Evolutionary conservation across 2,113 vertebrate genomes (phyloP).

Genomic region (Onychostoma macrolepis): DNA sequence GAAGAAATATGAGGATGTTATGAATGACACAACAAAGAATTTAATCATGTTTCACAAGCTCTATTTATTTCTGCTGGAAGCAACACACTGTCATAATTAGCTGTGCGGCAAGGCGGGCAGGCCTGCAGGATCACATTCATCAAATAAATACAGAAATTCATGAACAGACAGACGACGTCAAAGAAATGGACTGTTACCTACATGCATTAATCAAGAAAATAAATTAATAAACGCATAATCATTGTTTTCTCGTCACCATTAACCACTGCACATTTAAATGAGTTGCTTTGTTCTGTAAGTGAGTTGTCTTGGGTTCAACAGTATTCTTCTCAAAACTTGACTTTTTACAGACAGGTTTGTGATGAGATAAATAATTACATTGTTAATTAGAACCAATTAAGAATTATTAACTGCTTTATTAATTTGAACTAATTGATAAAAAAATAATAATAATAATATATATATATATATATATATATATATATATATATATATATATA

Average conservation of each 20-base stretch:
- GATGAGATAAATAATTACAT: no score
- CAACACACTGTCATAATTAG: conserved; percentile 52
- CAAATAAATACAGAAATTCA: conserved; percentile 52
- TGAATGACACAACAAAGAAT: conserved; percentile 34
- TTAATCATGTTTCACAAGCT: conserved; percentile 43
- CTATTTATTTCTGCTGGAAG: conserved; percentile 40
- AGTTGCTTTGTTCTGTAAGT: not conserved
- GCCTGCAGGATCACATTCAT: conserved; percentile 52
- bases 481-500: no score
- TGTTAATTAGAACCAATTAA: no score
- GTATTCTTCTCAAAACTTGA: not conserved
- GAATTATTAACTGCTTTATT: not conserved
- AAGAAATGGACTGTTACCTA: not conserved
- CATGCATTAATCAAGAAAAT: conserved; percentile 23
- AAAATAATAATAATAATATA: no score
- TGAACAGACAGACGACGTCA: not conserved
- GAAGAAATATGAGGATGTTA: not conserved
- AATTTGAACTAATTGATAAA: no score
- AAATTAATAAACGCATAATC: not conserved
- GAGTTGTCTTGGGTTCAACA: not conserved
- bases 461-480: no score
- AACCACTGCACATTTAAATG: not conserved
- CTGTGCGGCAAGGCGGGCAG: conserved; percentile 34
- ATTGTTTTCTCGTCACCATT: not conserved
- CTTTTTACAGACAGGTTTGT: no score